These are phyloP conservation scores for Phengaris arion DNA, from an alignment of 2,888 invertebrate species.

Conservation along the genomic window DNA sequence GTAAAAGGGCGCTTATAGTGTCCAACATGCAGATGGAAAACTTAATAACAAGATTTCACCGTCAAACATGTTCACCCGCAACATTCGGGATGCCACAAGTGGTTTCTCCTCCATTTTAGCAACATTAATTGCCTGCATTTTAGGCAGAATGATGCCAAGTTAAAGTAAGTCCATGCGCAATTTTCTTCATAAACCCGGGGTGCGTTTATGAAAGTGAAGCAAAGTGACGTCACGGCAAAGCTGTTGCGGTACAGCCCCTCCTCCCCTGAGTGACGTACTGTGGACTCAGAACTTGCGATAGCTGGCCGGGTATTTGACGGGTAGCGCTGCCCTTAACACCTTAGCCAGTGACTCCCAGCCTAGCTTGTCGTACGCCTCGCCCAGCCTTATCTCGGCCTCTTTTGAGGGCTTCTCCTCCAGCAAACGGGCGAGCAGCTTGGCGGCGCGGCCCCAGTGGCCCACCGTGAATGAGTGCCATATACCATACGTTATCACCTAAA, in stretches of 20 bases:
- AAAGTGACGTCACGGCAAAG: background rate
- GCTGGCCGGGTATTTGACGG: constrained; percentile 83
- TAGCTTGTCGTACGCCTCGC: constrained; percentile 82
- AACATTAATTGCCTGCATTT: background rate
- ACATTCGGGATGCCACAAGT: background rate
- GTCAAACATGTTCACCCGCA: background rate
- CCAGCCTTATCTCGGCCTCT: constrained; percentile 84
- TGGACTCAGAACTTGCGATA: constrained; percentile 84
- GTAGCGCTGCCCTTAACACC: constrained; percentile 77
- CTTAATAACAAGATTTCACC: too few species aligned
- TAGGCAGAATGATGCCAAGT: background rate
- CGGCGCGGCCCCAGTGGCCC: constrained; percentile 88
- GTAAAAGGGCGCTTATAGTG: too few species aligned
- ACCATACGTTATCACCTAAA: constrained; percentile 86
- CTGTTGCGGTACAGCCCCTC: background rate
- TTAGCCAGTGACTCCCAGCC: constrained; percentile 85
- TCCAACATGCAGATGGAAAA: too few species aligned
- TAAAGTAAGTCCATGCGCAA: background rate
- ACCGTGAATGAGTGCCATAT: constrained; percentile 90
- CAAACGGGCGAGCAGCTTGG: constrained; percentile 86
- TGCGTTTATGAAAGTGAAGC: background rate
- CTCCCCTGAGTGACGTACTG: background rate
- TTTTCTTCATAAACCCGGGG: background rate
- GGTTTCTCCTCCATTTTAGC: background rate
- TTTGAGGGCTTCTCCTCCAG: constrained; percentile 89